phyloP scores from a whole-genome alignment of 2,888 invertebrate species.

The Cerastis leucographa region DNA sequence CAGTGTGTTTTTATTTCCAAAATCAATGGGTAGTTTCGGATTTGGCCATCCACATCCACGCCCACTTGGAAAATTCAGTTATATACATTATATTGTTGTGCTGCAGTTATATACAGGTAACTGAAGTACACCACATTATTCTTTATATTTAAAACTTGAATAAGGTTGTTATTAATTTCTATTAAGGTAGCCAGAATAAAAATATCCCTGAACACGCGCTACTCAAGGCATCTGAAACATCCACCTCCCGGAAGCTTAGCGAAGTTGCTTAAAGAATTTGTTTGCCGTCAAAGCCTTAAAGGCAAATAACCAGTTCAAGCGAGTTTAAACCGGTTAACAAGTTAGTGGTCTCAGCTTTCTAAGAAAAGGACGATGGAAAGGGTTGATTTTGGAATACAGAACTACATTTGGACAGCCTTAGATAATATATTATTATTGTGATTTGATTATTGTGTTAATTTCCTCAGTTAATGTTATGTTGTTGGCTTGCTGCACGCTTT shows the following conservation, averaged over 20 bases:
- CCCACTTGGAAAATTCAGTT: too few relatives aligned
- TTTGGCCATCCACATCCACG: too few relatives aligned
- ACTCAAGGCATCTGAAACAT: constrained; percentile 48
- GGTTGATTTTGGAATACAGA: constrained; percentile 8
- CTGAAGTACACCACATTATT: background rate
- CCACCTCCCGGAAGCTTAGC: constrained; percentile 39
- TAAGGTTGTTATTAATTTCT: background rate
- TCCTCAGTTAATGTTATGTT: too few relatives aligned
- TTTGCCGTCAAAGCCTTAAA: constrained; percentile 37
- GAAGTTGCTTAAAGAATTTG: constrained; percentile 60
- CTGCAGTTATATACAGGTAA: too few relatives aligned
- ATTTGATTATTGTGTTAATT: too few relatives aligned
- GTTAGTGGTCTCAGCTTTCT: constrained; percentile 28
- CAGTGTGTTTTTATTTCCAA: too few relatives aligned
- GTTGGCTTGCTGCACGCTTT: too few relatives aligned
- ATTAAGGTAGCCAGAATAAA: background rate
- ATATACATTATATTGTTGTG: too few relatives aligned
- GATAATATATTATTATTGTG: too few relatives aligned
- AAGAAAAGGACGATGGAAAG: constrained; percentile 21
- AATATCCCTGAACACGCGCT: constrained; percentile 4
- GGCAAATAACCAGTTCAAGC: constrained; percentile 30
- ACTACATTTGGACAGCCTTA: constrained; percentile 54
- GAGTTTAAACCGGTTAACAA: constrained; percentile 36
- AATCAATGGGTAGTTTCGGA: too few relatives aligned
- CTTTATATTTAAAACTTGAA: background rate